Percentiles rank a stretch among this genome's conserved stretches.
These are phyloP conservation scores for Stigmatopora nigra DNA, from an alignment of 2,113 vertebrate genomes.

Conservation along the genomic window DNA sequence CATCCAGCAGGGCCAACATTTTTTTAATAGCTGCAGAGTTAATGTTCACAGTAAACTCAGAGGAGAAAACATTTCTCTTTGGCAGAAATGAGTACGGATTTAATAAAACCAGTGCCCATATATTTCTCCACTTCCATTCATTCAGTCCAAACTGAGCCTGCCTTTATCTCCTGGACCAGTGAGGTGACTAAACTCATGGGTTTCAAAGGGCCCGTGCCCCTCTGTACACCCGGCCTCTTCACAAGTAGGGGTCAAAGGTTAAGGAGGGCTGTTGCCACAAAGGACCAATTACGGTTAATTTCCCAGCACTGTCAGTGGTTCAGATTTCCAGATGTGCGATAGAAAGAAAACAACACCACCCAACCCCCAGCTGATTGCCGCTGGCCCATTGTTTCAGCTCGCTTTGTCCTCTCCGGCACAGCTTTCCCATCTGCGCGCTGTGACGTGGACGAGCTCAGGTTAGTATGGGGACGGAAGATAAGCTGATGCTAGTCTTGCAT, in stretches of 20 bases:
- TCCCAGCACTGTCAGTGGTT: constrained; percentile 36
- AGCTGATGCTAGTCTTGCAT: constrained; percentile 8
- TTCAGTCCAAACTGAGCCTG: constrained; percentile 13
- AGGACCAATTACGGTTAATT: constrained; percentile 64
- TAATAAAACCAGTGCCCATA: constrained; percentile 17
- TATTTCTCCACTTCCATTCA: constrained; percentile 16
- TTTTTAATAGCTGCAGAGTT: constrained; percentile 21
- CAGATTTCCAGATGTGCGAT: constrained; percentile 33
- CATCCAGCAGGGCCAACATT: background rate
- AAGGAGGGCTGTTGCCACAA: constrained; percentile 47
- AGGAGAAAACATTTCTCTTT: constrained; percentile 25
- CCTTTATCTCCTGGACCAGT: constrained; percentile 27
- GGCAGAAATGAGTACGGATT: constrained; percentile 43
- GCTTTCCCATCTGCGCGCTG: constrained; percentile 45
- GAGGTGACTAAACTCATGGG: constrained; percentile 42
- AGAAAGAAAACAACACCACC: constrained; percentile 41
- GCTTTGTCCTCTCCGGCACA: constrained; percentile 39
- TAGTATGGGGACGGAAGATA: constrained; percentile 19
- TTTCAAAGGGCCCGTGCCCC: constrained; percentile 45
- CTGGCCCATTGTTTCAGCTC: constrained; percentile 44
- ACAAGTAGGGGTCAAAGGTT: constrained; percentile 55
- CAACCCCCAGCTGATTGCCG: constrained; percentile 34
- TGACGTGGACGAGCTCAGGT: constrained; percentile 17
- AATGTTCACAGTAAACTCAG: constrained; percentile 28
- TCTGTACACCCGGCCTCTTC: constrained; percentile 37